Conservation (phyloP, 1,140 invertebrate genomes). For the Hylyphantes graminicola region DNA sequence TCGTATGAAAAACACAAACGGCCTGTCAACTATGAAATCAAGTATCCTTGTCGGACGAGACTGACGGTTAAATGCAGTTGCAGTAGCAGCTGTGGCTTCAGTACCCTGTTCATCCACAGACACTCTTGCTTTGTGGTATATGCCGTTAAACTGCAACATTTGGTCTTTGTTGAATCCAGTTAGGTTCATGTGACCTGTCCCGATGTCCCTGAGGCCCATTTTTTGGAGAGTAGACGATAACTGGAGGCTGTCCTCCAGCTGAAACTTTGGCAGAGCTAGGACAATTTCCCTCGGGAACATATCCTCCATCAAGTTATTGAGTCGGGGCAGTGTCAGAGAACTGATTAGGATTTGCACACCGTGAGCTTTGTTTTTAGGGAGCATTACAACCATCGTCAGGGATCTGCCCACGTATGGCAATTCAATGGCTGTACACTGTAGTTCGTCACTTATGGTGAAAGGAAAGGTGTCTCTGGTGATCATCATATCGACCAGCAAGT, state of each 20-base stretch:
- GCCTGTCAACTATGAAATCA: constrained; percentile 78
- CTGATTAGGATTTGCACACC: constrained; percentile 62
- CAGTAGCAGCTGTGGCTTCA: constrained; percentile 79
- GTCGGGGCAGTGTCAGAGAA: constrained; percentile 47
- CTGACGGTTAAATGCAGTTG: constrained; percentile 47
- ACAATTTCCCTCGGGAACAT: constrained; percentile 72
- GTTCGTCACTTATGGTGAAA: constrained; percentile 62
- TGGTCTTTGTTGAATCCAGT: constrained; percentile 52
- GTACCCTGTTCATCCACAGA: constrained; percentile 86
- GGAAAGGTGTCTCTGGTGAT: constrained; percentile 61
- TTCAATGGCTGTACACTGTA: constrained; percentile 85
- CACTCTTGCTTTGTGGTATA: constrained; percentile 84
- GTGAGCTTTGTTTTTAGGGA: constrained; percentile 63
- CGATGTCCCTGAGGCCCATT: constrained; percentile 62
- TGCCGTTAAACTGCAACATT: constrained; percentile 64
- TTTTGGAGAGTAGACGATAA: constrained; percentile 59
- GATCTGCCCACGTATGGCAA: constrained; percentile 85
- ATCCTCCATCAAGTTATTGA: constrained; percentile 59
- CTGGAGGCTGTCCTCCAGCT: constrained; percentile 74
- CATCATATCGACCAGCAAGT: constrained; percentile 63
- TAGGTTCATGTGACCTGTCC: constrained; percentile 57
- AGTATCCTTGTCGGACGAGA: constrained; percentile 60
- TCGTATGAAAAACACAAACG: constrained; percentile 79
- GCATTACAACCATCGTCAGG: constrained; percentile 80
- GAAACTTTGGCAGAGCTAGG: constrained; percentile 85